Base-by-base conservation (phyloP, 2,113 vertebrate genomes). In the Rostratula benghalensis region DNA sequence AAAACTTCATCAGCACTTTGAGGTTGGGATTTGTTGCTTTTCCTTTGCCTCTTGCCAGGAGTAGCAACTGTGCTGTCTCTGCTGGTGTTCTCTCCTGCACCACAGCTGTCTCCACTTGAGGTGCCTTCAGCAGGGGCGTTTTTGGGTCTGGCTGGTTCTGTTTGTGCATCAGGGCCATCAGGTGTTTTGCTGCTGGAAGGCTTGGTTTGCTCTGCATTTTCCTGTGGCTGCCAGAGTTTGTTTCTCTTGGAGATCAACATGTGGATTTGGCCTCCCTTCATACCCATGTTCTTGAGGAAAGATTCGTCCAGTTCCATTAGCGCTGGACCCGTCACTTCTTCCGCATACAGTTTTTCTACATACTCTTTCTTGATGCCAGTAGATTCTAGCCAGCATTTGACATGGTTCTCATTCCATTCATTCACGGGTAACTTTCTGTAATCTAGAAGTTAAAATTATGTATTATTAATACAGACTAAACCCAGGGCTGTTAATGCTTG, bases 181-280 rank as follows among this genome's bases (percentile, higher is more conserved):
- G 28, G 1, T 0, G 8, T 33, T 48, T 41, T 41, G 39, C 46
- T 88, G 54, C 41, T 76, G 45, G 68, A 48, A 46, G 7, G 28
- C 43, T 87, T 19, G 31, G 33, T 59, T 75, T 79, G 50, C 76
- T 64, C 10, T 31, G 70, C 14, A 0, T 63, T 84, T 56, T 39
- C 7, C n/a, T 71, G 68, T 14, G 16, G 37, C 19, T 2, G 87
- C 93, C 33, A 83, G 61, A 93, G 96, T 84, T 98, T 93, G 3
- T 98, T 84, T 97, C 98, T 98, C 90, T 96, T 98, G 57, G 45
- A 25, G 33, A 98, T 97, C 31, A 99, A 91, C 8, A 98, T 89
- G 59, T 94, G 97, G 63, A 98, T 98, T 84, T 98, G 98, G 30
- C 98, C 98, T 61, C 54, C 76, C 96, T 98, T 98, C 98, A 99